These are phyloP conservation scores for Trachurus trachurus DNA, from an alignment of 2,797 vertebrate species.

Conservation along the genomic window DNA sequence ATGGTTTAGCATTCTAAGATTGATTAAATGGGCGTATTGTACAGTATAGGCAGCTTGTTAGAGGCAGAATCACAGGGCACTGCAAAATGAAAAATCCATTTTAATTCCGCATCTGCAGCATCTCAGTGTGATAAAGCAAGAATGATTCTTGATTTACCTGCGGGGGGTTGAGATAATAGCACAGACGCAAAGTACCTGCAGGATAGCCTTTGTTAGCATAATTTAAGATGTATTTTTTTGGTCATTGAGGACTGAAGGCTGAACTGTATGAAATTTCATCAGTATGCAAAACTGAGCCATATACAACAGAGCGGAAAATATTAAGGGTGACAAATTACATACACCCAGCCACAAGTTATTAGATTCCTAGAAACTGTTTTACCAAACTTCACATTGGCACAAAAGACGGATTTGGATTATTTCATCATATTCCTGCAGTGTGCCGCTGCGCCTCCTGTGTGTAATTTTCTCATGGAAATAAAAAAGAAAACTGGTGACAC, in stretches of 20 bases:
- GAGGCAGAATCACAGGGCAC: background rate
- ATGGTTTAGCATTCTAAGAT: background rate
- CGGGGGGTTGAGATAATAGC: constrained; percentile 15
- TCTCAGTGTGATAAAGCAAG: constrained; percentile 11
- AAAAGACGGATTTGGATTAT: background rate
- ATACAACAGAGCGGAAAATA: background rate
- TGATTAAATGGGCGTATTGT: background rate
- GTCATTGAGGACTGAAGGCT: constrained; percentile 7
- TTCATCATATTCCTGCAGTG: background rate
- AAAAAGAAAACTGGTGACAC: background rate
- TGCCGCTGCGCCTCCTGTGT: background rate
- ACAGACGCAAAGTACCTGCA: background rate
- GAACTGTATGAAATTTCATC: background rate
- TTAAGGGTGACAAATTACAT: background rate
- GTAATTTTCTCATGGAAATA: background rate
- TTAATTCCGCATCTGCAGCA: constrained; percentile 22
- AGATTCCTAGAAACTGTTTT: background rate
- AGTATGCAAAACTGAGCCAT: background rate
- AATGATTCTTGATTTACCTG: constrained; percentile 12
- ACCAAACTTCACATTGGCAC: background rate
- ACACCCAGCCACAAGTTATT: background rate
- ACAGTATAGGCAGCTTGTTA: background rate
- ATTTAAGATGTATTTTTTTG: background rate
- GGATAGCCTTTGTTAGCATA: background rate
- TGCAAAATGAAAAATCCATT: constrained; percentile 36